Evolutionary conservation across 2,797 vertebrate genomes (phyloP).

Genomic region (Sebastiscus albofasciatus): DNA sequence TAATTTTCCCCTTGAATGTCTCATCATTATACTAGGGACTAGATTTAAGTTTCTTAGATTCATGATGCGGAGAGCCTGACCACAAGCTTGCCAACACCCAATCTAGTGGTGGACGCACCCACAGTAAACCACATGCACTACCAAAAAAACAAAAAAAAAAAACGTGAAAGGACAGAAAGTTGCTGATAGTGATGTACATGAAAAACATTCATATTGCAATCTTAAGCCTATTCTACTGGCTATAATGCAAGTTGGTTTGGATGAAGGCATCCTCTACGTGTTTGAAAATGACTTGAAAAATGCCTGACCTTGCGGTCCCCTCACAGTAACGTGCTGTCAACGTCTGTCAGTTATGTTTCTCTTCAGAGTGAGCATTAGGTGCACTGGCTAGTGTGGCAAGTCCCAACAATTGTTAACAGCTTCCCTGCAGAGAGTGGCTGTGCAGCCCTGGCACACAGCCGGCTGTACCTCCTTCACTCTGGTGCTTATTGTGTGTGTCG

Average conservation of each 20-base stretch:
- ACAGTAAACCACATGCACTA: background rate
- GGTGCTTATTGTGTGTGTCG: slow-evolving; percentile 21
- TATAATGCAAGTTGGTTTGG: background rate
- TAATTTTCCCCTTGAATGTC: background rate
- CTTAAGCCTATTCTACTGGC: background rate
- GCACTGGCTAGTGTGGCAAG: background rate
- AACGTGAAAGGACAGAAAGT: background rate
- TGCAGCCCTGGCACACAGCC: slow-evolving; percentile 48
- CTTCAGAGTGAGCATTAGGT: slow-evolving; percentile 10
- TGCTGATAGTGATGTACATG: background rate
- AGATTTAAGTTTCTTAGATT: background rate
- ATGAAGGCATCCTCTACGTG: background rate
- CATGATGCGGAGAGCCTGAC: background rate
- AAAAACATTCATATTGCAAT: background rate
- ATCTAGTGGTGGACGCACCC: background rate
- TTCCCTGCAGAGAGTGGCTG: slow-evolving; percentile 37
- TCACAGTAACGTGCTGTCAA: background rate
- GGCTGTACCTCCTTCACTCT: slow-evolving; percentile 13
- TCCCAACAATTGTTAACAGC: slow-evolving; percentile 43
- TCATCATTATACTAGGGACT: background rate
- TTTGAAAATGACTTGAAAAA: background rate
- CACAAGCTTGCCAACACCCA: background rate
- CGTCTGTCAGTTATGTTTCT: slow-evolving; percentile 15
- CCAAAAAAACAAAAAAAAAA: background rate
- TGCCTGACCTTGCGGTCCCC: background rate